These are phyloP conservation scores for Lamprologus lemairii DNA, from an alignment of 2,113 vertebrate species.

Conservation along the genomic window DNA sequence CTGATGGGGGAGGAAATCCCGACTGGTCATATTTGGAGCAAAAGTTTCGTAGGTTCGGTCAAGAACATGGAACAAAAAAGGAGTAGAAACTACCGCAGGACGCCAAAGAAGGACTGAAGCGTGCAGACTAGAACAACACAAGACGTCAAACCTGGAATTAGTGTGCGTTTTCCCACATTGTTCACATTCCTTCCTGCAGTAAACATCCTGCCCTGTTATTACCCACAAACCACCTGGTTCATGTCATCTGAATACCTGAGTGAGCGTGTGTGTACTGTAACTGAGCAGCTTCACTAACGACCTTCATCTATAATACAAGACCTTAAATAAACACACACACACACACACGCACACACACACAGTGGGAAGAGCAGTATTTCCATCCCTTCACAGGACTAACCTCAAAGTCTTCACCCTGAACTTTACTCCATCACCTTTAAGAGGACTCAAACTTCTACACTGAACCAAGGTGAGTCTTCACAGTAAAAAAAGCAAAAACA, in stretches of 20 bases:
- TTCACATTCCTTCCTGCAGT: constrained; percentile 36
- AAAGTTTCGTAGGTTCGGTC: not conserved
- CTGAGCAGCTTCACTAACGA: constrained; percentile 5
- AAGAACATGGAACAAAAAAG: not conserved
- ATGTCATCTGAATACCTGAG: constrained; percentile 48
- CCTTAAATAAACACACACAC: not conserved
- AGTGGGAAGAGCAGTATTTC: not conserved
- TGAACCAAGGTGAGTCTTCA: not conserved
- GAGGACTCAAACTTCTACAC: not conserved
- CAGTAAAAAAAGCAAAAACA: not conserved
- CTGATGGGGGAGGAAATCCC: not conserved
- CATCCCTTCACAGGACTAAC: not conserved
- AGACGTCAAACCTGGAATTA: not conserved
- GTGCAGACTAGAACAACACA: not conserved
- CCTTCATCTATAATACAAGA: constrained; percentile 44
- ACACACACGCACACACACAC: not conserved
- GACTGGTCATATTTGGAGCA: not conserved
- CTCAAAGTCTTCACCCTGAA: not conserved
- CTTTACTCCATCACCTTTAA: not conserved
- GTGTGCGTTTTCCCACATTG: not conserved
- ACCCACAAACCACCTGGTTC: constrained; percentile 49
- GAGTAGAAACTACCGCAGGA: not conserved
- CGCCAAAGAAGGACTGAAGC: not conserved
- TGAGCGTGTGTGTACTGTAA: constrained; percentile 4
- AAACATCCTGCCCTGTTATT: constrained; percentile 55